Evolutionary conservation across 2,888 invertebrate species (phyloP).

Genomic region (Strigamia transsilvanica): DNA sequence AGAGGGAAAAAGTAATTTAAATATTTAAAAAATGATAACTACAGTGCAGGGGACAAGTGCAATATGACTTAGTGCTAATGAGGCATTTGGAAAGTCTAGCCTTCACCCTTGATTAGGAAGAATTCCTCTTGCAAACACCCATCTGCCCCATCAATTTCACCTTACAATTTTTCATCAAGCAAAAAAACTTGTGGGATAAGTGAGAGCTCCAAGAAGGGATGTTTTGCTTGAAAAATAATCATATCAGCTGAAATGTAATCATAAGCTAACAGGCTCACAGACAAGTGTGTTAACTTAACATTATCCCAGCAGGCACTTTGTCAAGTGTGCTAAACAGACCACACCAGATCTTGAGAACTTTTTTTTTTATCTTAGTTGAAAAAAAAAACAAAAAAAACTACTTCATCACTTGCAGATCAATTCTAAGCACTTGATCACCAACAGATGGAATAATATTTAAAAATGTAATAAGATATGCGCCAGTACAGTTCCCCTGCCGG

Average conservation of each 20-base stretch:
- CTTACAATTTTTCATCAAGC: neutral
- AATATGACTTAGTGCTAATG: constrained; percentile 28
- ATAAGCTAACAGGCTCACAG: constrained; percentile 20
- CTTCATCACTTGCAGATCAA: constrained; percentile 15
- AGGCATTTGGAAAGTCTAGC: constrained; percentile 32
- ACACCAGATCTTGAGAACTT: constrained; percentile 18
- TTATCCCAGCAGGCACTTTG: constrained; percentile 14
- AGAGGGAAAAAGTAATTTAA: neutral
- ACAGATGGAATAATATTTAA: constrained; percentile 29
- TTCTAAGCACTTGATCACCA: constrained; percentile 19
- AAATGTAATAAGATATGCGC: neutral
- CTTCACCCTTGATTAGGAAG: neutral
- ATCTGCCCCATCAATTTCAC: neutral
- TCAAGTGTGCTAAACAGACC: constrained; percentile 6
- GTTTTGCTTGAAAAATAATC: neutral
- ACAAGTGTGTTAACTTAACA: constrained; percentile 23
- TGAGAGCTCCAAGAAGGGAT: neutral
- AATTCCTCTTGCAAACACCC: neutral
- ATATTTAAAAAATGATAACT: neutral
- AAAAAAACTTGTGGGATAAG: neutral
- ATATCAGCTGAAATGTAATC: constrained; percentile 6
- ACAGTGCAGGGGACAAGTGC: neutral
- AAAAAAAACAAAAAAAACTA: neutral
- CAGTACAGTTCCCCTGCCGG: too few species aligned
- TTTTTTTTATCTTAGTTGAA: neutral